A percentile compares a stretch with the other conserved stretches of the same genome.
These are phyloP conservation scores for Phalloptychus januarius DNA, from an alignment of 2,797 vertebrate genomes.

Conservation along the genomic window DNA sequence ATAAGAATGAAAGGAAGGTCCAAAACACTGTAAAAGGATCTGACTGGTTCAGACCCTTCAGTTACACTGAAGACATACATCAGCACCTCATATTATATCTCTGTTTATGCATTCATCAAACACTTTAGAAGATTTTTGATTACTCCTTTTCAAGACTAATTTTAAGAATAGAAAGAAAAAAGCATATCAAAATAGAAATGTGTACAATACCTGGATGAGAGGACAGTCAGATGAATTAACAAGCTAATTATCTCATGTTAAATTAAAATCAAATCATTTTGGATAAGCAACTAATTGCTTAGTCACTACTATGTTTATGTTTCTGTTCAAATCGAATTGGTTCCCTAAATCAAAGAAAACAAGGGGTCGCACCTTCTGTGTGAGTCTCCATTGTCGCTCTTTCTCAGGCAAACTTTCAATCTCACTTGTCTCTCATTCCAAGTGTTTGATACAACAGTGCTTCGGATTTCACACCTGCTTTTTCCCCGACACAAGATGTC, in stretches of 20 bases:
- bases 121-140: not conserved
- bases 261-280: not conserved
- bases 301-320: not conserved
- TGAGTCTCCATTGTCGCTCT: slow-evolving; percentile 3
- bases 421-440: slow-evolving; percentile 14
- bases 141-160: not conserved
- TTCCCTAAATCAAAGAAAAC: not conserved
- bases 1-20: not conserved
- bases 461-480: slow-evolving; percentile 29
- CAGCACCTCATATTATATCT: not conserved
- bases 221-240: not conserved
- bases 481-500: slow-evolving; percentile 24
- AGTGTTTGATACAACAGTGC: not conserved
- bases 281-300: not conserved
- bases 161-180: not conserved
- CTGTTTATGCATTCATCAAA: not conserved
- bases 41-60: not conserved
- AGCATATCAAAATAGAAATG: not conserved
- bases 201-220: not conserved
- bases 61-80: not conserved
- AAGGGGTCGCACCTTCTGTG: not conserved
- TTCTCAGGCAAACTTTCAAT: not conserved
- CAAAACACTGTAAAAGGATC: not conserved
- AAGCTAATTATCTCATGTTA: not conserved
- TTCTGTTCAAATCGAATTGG: not conserved